Base-by-base conservation (phyloP, 2,797 vertebrate genomes). In the Ctenochaetus hawaiiensis region DNA sequence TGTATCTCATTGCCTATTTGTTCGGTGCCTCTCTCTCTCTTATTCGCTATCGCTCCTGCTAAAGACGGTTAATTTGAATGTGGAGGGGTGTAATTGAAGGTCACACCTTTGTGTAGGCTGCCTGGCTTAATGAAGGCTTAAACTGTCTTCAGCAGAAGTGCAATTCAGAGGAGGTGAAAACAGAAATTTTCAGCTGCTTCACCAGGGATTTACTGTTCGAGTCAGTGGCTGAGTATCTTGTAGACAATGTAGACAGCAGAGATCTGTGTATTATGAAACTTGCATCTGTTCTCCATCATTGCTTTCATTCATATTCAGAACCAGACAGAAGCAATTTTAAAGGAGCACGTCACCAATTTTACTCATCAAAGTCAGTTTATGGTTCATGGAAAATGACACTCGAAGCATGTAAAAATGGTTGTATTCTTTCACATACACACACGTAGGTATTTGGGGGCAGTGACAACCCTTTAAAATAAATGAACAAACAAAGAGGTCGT, bases 51-150 rank as follows among this genome's bases (percentile, higher is more conserved):
- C 67, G 52, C 47, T 67, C 23, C 64, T 17, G 43, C 81, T 85
- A 47, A 78, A 84, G 45, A 84, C 23, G 6, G 61, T 85, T 87
- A 69, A 87, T 88, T 84, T 86, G 41, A 85, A 83, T 71, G 57
- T 30, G 49, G 58, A 70, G 64, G 34, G 62, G 54, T 45, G 66
- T 80, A 87, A 86, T 77, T 85, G 89, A 93, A 94, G 93, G 92
- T 93, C 87, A 63, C 84, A 87, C 77, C 87, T 91, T 91, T 87
- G 77, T 77, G 80, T 81, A 72, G 53, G 67, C 85, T 80, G 84
- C 61, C 75, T 59, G 76, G 86, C 66, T 85, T 87, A 90, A 90
- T 90, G 85, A 87, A 72, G 71, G 80, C 67, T 69, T 66, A 81
- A 72, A 69, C 71, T 16, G 67, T 67, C 64, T 75, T 57, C 60